Conservation (phyloP, 2,113 vertebrate species). For the Ceuthmochares aereus region DNA sequence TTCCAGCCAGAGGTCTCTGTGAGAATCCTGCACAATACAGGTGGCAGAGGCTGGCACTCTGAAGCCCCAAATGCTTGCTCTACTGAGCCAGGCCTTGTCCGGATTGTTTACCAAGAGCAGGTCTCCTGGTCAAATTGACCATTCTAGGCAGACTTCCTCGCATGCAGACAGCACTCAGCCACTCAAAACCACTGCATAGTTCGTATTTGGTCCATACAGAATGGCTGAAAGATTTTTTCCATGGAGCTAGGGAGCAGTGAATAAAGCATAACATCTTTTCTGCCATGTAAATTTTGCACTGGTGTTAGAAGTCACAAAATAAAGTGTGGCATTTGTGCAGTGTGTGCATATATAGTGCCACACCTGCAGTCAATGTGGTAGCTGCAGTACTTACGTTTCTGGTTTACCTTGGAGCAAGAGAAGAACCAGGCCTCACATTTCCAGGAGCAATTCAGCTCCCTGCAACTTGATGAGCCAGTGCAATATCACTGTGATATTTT, state of each 20-base stretch:
- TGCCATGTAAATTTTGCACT: not conserved
- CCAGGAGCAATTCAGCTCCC: not conserved
- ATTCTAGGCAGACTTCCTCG: not conserved
- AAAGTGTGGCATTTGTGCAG: not conserved
- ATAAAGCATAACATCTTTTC: not conserved
- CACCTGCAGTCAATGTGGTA: accelerated
- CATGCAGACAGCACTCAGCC: accelerated
- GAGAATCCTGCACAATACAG: not conserved
- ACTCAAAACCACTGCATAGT: not conserved
- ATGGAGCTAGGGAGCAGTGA: not conserved
- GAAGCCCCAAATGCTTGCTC: not conserved
- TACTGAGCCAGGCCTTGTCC: accelerated
- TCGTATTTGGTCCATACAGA: not conserved
- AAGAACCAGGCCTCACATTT: not conserved
- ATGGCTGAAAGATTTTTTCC: not conserved
- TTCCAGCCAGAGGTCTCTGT: not conserved
- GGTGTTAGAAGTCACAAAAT: not conserved
- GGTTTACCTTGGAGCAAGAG: not conserved
- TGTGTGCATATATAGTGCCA: accelerated
- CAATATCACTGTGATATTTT: not conserved
- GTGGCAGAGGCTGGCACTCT: not conserved
- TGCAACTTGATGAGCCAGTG: not conserved
- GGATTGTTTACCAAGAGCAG: not conserved
- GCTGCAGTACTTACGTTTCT: accelerated
- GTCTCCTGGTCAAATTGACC: not conserved